These are phyloP conservation scores for Andrena hattorfiana DNA, from an alignment of 2,888 invertebrate genomes.

Conservation along the genomic window DNA sequence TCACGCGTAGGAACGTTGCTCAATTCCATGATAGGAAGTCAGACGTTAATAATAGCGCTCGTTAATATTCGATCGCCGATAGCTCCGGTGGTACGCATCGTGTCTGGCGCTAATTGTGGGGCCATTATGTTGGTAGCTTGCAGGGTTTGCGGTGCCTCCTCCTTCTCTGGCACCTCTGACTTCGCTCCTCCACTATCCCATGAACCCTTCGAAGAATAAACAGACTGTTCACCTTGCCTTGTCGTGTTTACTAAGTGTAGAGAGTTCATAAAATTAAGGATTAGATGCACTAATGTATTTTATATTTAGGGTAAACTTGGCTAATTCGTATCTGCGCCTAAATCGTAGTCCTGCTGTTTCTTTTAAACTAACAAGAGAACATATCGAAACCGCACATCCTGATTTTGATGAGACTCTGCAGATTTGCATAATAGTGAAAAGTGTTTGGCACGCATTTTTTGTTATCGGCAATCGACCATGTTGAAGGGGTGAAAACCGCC, in stretches of 20 bases:
- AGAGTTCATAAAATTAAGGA: constrained; percentile 17
- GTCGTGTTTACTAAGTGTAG: constrained; percentile 30
- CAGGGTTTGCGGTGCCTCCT: constrained; percentile 49
- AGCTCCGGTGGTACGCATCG: constrained; percentile 70
- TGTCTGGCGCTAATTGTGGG: constrained; percentile 70
- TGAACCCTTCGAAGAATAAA: constrained; percentile 44
- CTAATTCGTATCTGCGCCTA: no score
- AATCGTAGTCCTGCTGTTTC: no score
- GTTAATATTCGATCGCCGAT: constrained; percentile 77
- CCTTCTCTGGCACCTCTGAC: constrained; percentile 19
- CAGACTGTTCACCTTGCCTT: constrained; percentile 39
- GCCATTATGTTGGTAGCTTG: constrained; percentile 68
- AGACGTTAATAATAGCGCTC: constrained; percentile 75
- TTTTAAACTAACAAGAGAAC: no score
- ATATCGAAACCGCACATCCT: no score
- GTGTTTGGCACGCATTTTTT: no score
- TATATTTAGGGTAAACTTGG: no score
- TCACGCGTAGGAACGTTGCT: constrained; percentile 30
- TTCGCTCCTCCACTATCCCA: background rate
- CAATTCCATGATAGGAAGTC: constrained; percentile 59
- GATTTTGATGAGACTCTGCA: no score
- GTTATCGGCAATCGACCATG: no score
- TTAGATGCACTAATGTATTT: no score
- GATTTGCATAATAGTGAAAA: no score
- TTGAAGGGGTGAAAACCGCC: no score